Evolutionary conservation across 2,888 invertebrate species (phyloP).

Genomic region (Nomada ruficornis): DNA sequence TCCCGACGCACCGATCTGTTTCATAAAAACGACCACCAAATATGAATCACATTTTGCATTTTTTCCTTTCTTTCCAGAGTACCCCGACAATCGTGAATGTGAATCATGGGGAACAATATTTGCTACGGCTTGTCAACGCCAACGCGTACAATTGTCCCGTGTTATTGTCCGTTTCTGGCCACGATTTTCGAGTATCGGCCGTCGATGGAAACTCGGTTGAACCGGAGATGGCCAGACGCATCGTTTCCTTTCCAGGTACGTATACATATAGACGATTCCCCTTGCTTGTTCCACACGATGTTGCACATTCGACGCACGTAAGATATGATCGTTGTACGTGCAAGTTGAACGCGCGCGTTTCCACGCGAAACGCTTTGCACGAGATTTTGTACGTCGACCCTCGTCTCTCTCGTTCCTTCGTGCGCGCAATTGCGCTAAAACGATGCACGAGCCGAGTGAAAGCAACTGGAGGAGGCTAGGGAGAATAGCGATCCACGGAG

Average conservation of each 20-base stretch:
- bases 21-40: not conserved
- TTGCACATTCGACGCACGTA: slow-evolving; percentile 48
- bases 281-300: too few species aligned
- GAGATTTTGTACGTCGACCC: slow-evolving; percentile 16
- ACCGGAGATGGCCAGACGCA: slow-evolving; percentile 72
- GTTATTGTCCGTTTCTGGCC: slow-evolving; percentile 84
- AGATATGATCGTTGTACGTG: slow-evolving; percentile 56
- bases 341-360: not conserved
- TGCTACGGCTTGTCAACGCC: slow-evolving; percentile 86
- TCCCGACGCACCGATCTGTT: not conserved
- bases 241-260: slow-evolving; percentile 56
- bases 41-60: not conserved
- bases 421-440: not conserved
- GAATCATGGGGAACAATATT: slow-evolving; percentile 85
- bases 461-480: slow-evolving; percentile 1
- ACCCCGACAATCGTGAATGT: slow-evolving; percentile 74
- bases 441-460: slow-evolving; percentile 14
- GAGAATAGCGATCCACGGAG: slow-evolving; percentile 16
- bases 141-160: slow-evolving; percentile 86
- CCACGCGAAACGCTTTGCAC: not conserved
- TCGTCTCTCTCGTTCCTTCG: not conserved
- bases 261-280: not conserved
- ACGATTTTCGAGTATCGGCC: slow-evolving; percentile 85
- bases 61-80: slow-evolving; percentile 53
- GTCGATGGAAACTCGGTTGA: slow-evolving; percentile 86